A percentile compares a stretch with the other conserved stretches of the same genome.
Evolutionary conservation across 2,888 invertebrate genomes (phyloP).

Genomic region (Ceratothoa steindachneri): DNA sequence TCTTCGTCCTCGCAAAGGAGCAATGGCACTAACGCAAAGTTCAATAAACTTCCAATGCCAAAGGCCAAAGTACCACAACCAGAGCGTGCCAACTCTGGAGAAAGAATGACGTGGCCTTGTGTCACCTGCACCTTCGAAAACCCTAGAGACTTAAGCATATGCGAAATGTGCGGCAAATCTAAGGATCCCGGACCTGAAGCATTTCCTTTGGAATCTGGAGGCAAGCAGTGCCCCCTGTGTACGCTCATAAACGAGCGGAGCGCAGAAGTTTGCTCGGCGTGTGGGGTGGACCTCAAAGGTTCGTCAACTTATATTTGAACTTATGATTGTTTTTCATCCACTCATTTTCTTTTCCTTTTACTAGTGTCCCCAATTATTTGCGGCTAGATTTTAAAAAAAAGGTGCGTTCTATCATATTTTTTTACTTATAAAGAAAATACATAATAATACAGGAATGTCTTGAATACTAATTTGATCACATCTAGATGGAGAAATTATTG

Average conservation of each 20-base stretch:
- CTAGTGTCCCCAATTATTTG: too few relatives aligned
- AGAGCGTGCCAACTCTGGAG: conserved; percentile 7
- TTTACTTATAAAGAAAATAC: too few relatives aligned
- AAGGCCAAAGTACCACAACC: conserved; percentile 9
- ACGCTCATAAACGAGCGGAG: conserved; percentile 70
- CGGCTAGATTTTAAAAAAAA: too few relatives aligned
- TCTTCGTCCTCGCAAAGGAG: conserved; percentile 24
- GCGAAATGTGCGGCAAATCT: conserved; percentile 72
- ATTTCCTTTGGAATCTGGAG: conserved; percentile 67
- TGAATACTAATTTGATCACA: too few relatives aligned
- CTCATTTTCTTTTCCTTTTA: too few relatives aligned
- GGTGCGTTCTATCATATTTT: too few relatives aligned
- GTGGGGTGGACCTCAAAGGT: conserved; percentile 64
- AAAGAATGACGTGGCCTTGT: conserved; percentile 62
- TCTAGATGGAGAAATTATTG: too few relatives aligned
- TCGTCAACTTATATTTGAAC: conserved; percentile 69
- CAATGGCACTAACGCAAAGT: conserved; percentile 23
- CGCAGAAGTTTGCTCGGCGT: conserved; percentile 65
- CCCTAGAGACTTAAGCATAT: conserved; percentile 58
- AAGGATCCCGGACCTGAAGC: conserved; percentile 58
- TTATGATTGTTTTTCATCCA: too few relatives aligned
- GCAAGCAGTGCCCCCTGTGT: conserved; percentile 69
- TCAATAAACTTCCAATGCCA: conserved; percentile 18
- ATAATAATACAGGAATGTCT: too few relatives aligned
- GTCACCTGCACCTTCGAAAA: conserved; percentile 69